Base-by-base conservation (phyloP, 2,888 invertebrate genomes). In the Oeneis ivallda region DNA sequence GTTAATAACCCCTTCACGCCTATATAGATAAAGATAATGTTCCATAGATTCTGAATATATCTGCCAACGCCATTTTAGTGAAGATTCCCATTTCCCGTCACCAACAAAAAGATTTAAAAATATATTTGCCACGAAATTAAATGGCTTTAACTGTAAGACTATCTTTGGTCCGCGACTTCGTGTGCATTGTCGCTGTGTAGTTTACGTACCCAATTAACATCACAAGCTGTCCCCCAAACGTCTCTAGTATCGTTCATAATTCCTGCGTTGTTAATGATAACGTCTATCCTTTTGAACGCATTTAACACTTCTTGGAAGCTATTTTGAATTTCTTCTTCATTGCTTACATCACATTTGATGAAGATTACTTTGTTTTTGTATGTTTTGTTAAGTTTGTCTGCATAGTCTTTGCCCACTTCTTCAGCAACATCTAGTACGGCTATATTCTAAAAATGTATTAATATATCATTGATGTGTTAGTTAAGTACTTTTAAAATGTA, bases 191-290 rank as follows among this genome's bases (percentile, higher is more conserved):
- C 0, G 26, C 2, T 17, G 9, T 47, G 8, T n/a, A 19, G 47
- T 37, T 17, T 19, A 70, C 69, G 8, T 75, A 84, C 84, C 75
- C 75, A 81, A 66, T 86, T 85, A n/a, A 84, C 77, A 49, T 78
- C 76, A 54, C 76, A 74, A 2, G 83, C 75, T 11, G 73, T 80
- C 57, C 81, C 79, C 81, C 81, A 83, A 3, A 74, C 3, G 4
- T 68, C 19, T 0, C 79, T 77, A 0, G 77, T 58, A 65, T 85
- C 83, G 52, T 73, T 74, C 78, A 85, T 79, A 41, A 84, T 76
- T 0, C 84, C 84, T 34, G 85, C 84, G 67, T 85, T 83, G 69
- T 85, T 85, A 50, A 85, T 74, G 41, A 84, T 72, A 39, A 85
- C 81, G 47, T 85, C 83, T 19, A 84, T 67, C 34, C 72, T 76